Base-by-base conservation (phyloP, 2,113 vertebrate genomes). In the Bos javanicus region DNA sequence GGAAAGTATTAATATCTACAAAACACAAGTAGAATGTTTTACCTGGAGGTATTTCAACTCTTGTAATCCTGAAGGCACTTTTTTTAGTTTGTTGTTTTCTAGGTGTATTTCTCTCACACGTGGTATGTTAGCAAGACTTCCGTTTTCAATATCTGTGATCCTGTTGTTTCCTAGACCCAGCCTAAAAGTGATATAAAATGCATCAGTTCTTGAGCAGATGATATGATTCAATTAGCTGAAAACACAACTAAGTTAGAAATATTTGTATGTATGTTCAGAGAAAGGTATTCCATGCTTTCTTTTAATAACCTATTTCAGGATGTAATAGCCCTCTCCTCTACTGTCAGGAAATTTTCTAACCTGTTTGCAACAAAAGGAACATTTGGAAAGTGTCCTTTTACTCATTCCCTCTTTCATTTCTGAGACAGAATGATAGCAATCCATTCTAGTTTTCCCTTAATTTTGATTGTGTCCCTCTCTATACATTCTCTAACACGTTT, bases 31-130 rank as follows among this genome's bases (percentile, higher is more conserved):
- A 90, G 81, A 74, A 36, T 83, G 8, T 95, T 90, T 98, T 97
- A 99, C 99, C 99, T 99, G 99, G 67, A 99, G 99, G n/a, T 99
- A 99, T 96, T 99, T 99, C 82, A 99, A 98, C 39, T 99, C 98
- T 1, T 98, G 98, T 95, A 99, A 98, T 92, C 99, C 99, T 12
- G 99, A 98, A 59, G 99, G 99, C 81, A 99, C 98, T 97, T 99
- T 99, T 97, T 99, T 99, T 96, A 99, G 98, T 85, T 99, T 99
- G 98, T 99, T 99, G 97, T 99, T 99, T 98, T 99, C 99, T 97
- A 99, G 96, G 89, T 99, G 99, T 97, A 99, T 99, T 98, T 99
- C 99, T 67, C 99, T 99, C 97, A 99, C 56, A n/a, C 98, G 99
- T 57, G 99, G 99, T 91, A 99, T 99, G 95, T 98, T 99, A 94